Conservation (phyloP, 2,888 invertebrate species). For the Thumatha senex region DNA sequence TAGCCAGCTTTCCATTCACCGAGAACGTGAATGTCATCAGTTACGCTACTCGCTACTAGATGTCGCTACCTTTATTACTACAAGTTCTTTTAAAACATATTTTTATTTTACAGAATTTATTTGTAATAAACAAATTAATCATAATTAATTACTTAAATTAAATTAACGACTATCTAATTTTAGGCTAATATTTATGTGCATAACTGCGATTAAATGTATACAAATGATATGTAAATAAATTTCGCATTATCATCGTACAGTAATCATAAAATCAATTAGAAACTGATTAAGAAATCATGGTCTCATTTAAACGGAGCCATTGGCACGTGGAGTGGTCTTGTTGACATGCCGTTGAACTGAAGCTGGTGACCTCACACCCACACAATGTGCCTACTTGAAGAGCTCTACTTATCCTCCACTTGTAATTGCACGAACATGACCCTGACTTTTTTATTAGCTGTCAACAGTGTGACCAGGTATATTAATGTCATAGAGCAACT, state of each 20-base stretch:
- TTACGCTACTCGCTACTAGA: constrained; percentile 45
- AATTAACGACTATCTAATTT: no score
- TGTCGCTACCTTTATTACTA: constrained; percentile 15
- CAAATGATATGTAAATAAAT: not conserved
- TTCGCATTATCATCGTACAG: constrained; percentile 21
- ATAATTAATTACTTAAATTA: no score
- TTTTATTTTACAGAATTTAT: not conserved
- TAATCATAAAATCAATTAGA: constrained; percentile 36
- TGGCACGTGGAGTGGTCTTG: constrained; percentile 42
- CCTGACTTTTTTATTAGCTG: constrained; percentile 15
- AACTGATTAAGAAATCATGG: constrained; percentile 32
- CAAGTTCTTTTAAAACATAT: no score
- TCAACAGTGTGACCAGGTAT: not conserved
- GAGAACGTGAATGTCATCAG: constrained; percentile 7
- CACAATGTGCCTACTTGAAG: constrained; percentile 14
- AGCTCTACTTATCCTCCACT: constrained; percentile 6
- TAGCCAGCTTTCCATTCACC: no score
- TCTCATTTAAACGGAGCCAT: constrained; percentile 36
- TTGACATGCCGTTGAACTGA: constrained; percentile 48
- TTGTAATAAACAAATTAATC: not conserved
- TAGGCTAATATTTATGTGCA: no score
- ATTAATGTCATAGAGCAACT: not conserved
- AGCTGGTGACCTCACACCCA: constrained; percentile 35
- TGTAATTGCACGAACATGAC: constrained; percentile 22
- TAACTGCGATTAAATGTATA: no score